phyloP scores from a whole-genome alignment of 2,888 invertebrate genomes.

The Cremastinae sp. region DNA sequence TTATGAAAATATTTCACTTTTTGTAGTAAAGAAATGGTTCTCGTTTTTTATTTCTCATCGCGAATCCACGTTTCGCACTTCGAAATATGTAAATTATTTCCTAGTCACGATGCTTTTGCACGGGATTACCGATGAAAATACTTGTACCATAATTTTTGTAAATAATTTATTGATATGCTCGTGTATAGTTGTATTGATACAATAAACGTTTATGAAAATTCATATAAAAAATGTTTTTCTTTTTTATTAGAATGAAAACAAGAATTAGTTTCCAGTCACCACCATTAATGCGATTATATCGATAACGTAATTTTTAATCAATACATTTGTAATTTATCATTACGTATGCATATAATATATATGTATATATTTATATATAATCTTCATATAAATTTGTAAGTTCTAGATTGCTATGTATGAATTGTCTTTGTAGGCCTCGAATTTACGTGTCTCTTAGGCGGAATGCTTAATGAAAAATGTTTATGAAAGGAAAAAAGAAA shows the following conservation, averaged over 20 bases:
- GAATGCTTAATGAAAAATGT: slow-evolving; percentile 46
- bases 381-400: slow-evolving; percentile 31
- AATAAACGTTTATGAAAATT: slow-evolving; percentile 72
- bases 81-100: slow-evolving; percentile 6
- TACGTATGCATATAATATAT: slow-evolving; percentile 31
- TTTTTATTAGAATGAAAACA: slow-evolving; percentile 35
- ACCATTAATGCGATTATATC: slow-evolving; percentile 65
- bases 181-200: slow-evolving; percentile 72
- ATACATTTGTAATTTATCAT: slow-evolving; percentile 5
- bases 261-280: slow-evolving; percentile 67
- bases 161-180: slow-evolving; percentile 78
- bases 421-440: slow-evolving; percentile 55
- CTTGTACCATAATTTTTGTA: slow-evolving; percentile 72
- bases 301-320: slow-evolving; percentile 59
- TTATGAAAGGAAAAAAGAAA: not conserved
- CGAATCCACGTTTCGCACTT: not conserved
- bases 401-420: slow-evolving; percentile 44
- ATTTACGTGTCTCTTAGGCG: slow-evolving; percentile 55
- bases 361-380: slow-evolving; percentile 33
- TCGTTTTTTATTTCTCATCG: slow-evolving; percentile 38
- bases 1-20: not conserved
- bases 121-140: slow-evolving; percentile 46
- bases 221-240: slow-evolving; percentile 60
- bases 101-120: slow-evolving; percentile 19
- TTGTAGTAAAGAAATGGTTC: slow-evolving; percentile 16